phyloP scores from a whole-genome alignment of 2,888 invertebrate species.

The Apeira syringaria region DNA sequence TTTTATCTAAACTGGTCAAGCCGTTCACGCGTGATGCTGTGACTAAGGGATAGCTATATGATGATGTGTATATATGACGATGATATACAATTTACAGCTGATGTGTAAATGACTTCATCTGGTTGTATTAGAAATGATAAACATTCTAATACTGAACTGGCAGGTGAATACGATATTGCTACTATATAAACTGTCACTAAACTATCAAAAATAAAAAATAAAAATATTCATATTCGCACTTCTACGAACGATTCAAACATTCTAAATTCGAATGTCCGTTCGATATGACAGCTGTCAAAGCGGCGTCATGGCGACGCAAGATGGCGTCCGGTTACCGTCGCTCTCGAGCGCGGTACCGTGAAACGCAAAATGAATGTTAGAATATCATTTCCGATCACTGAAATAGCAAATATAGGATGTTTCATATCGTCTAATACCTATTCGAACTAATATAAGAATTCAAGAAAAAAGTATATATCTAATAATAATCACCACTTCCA shows the following conservation, averaged over 20 bases:
- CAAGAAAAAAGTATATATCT: too few species aligned
- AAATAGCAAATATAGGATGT: constrained; percentile 51
- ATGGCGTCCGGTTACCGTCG: constrained; percentile 80
- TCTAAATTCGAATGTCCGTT: constrained; percentile 76
- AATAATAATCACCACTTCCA: too few species aligned
- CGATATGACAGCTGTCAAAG: constrained; percentile 79
- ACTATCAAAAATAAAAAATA: constrained; percentile 1
- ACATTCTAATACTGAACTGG: constrained; percentile 1
- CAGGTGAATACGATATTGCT: constrained; percentile 14
- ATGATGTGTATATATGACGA: too few species aligned
- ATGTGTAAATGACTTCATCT: too few species aligned
- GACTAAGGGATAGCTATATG: too few species aligned
- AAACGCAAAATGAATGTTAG: constrained; percentile 65
- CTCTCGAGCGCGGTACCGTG: constrained; percentile 61
- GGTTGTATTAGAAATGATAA: too few species aligned
- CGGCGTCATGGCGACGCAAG: constrained; percentile 70
- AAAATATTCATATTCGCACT: constrained; percentile 34
- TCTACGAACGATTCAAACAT: constrained; percentile 57
- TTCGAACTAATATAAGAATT: too few species aligned
- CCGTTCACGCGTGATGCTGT: too few species aligned
- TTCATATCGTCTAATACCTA: constrained; percentile 23
- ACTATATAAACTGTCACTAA: constrained; percentile 6
- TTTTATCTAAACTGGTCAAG: too few species aligned
- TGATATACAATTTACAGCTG: too few species aligned
- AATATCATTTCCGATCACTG: constrained; percentile 71